A percentile compares a stretch with the other conserved stretches of the same genome.
Evolutionary conservation across 2,888 invertebrate species (phyloP).

Genomic region (Orthosia cruda): DNA sequence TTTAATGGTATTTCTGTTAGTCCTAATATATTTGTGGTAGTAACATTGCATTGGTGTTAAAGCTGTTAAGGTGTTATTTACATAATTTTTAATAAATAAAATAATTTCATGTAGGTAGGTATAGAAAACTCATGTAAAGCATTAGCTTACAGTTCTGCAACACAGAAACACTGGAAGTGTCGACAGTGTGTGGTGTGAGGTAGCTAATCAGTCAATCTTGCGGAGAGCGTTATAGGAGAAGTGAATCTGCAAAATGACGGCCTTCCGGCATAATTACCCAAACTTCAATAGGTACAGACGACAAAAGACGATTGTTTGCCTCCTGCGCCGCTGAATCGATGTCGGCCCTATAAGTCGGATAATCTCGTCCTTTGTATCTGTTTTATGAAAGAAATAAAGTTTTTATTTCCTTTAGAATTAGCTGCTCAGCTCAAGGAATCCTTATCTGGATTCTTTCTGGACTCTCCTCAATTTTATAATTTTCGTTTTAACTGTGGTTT

Average conservation of each 20-base stretch:
- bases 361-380: conserved; percentile 88
- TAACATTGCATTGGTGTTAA: too few species aligned
- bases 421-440: conserved; percentile 74
- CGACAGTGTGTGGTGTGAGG: conserved; percentile 65
- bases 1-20: too few species aligned
- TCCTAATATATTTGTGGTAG: too few species aligned
- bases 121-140: conserved; percentile 37
- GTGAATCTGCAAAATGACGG: conserved; percentile 88
- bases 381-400: conserved; percentile 88
- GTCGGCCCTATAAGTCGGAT: conserved; percentile 88
- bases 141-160: conserved; percentile 29
- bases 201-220: conserved; percentile 83
- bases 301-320: conserved; percentile 90
- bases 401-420: conserved; percentile 86
- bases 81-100: too few species aligned
- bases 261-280: conserved; percentile 85
- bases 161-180: conserved; percentile 48
- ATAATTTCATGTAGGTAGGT: conserved; percentile 14
- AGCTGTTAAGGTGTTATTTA: too few species aligned
- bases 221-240: conserved; percentile 77
- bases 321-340: conserved; percentile 87
- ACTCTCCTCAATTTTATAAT: conserved; percentile 55
- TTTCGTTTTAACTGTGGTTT: conserved; percentile 38
- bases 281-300: conserved; percentile 86
- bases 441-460: conserved; percentile 64